Evolutionary conservation across 2,888 invertebrate species (phyloP).

Genomic region (Philonicus albiceps): DNA sequence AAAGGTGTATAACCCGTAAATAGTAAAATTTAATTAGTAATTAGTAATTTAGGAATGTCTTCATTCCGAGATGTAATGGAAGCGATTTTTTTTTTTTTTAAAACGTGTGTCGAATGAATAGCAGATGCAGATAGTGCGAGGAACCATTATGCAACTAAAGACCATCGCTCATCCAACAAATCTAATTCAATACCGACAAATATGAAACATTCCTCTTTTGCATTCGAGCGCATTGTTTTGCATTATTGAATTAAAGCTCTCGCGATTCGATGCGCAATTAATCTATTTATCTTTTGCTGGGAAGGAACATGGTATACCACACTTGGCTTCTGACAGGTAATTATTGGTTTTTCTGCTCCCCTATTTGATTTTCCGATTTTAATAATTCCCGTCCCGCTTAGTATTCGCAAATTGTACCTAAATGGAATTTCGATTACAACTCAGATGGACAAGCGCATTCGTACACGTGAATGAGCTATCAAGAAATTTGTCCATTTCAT

Average conservation of each 20-base stretch:
- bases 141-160: background rate
- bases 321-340: slow-evolving; percentile 23
- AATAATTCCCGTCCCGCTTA: background rate
- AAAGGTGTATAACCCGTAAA: background rate
- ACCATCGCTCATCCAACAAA: background rate
- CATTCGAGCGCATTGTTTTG: background rate
- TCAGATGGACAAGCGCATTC: background rate
- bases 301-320: background rate
- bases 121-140: background rate
- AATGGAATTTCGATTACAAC: background rate
- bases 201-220: background rate
- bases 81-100: background rate
- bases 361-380: background rate
- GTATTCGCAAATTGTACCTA: background rate
- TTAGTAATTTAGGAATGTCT: slow-evolving; percentile 49
- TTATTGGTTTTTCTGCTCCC: slow-evolving; percentile 5
- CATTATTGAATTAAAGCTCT: slow-evolving; percentile 4
- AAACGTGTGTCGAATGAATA: background rate
- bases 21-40: slow-evolving; percentile 21
- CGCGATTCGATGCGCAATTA: background rate
- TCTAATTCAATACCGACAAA: background rate
- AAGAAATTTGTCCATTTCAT: background rate
- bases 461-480: background rate
- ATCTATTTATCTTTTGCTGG: background rate
- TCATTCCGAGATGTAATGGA: background rate